These are phyloP conservation scores for Canis aureus DNA, from an alignment of 2,113 vertebrate species.

Conservation along the genomic window DNA sequence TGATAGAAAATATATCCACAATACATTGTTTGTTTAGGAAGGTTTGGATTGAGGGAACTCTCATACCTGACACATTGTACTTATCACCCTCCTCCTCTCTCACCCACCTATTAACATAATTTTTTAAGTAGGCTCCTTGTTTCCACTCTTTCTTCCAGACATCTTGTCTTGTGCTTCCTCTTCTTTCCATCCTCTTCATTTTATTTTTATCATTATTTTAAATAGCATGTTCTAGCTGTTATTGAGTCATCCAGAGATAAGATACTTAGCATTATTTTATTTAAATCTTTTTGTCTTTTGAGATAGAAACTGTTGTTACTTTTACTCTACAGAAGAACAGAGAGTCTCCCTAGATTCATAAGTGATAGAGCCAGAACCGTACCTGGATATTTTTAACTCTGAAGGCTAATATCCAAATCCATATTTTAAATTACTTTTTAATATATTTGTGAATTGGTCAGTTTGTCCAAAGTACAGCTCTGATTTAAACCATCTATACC, in stretches of 20 bases:
- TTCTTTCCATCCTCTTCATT: not conserved
- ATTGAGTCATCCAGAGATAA: not conserved
- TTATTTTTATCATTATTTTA: not conserved
- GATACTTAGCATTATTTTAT: not conserved
- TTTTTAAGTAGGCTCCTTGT: not conserved
- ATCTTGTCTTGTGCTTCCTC: not conserved
- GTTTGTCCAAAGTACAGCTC: not conserved
- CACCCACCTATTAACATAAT: not conserved
- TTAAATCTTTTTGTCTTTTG: not conserved
- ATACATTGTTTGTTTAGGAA: not conserved
- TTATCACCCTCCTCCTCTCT: not conserved
- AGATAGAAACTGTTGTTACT: not conserved
- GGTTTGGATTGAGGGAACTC: not conserved
- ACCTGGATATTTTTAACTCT: not conserved
- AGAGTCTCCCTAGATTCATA: not conserved
- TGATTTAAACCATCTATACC: not conserved
- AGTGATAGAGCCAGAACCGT: not conserved
- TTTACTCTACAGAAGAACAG: not conserved
- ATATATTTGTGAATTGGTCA: not conserved
- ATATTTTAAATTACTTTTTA: not conserved
- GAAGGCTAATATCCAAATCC: not conserved
- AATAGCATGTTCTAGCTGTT: not conserved
- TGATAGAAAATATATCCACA: not conserved
- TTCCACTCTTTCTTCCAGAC: not conserved
- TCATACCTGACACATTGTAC: not conserved